Base-by-base conservation (phyloP, 2,797 vertebrate species). In the Nothura maculosa region DNA sequence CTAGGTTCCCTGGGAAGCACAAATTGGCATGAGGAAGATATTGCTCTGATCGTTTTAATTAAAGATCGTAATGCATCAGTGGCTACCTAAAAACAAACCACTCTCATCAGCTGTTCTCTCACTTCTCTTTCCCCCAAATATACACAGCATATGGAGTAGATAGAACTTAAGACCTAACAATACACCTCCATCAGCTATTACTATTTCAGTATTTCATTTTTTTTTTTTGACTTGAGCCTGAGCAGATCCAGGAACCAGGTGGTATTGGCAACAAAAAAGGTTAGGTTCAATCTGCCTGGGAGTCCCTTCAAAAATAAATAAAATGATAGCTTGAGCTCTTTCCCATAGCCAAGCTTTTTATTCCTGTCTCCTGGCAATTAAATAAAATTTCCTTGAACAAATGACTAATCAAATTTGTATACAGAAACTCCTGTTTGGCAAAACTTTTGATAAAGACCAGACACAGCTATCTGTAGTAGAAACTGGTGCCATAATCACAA, bases 31-130 rank as follows among this genome's bases (percentile, higher is more conserved):
- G 45, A 96, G 64, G 83, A 96, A 80, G 40, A 90, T 47, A 75
- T 75, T 85, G 40, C 80, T 74, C 84, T 92, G 89, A 96, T 89
- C 42, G 92, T 96, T 97, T 97, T 97, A 97, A 98, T 97, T 97
- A 97, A 97, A 97, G 81, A 54, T 94, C 95, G 74, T 54, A 84
- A 90, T 63, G 90, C 79, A 85, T 91, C 85, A 83, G 64, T 92
- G 81, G 48, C 58, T 94, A 85, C 54, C 57, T 89, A 92, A 95
- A 93, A 60, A 19, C 70, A 82, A 88, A 78, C 77, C 52, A 64
- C 14, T 64, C 36, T 82, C 70, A 87, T 93, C 87, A 87, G 58
- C 43, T 92, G 58, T 83, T 90, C 40, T 81, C 32, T 52, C 16
- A 64, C 57, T 75, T 5, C 16, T 89, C 48, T 63, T 78, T 83